Conservation (phyloP, 2,797 vertebrate genomes). For the Todus mexicanus region DNA sequence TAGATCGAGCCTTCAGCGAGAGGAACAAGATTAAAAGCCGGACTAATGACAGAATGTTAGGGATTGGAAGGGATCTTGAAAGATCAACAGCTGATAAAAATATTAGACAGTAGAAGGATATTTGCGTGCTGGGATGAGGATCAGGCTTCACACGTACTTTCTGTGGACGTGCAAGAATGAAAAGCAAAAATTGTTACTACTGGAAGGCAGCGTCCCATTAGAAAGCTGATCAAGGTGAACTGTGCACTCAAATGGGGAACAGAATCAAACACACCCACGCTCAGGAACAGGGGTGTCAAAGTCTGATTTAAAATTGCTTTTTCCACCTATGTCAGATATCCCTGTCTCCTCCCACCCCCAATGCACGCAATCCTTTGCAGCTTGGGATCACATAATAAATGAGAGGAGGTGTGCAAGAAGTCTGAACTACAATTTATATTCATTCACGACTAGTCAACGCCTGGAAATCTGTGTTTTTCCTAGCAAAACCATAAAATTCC, state of each 20-base stretch:
- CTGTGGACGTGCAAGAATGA: neutral
- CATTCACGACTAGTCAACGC: neutral
- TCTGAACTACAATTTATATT: neutral
- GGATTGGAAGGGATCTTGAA: too few species aligned
- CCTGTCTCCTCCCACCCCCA: neutral
- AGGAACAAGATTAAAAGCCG: neutral
- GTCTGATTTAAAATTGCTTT: neutral
- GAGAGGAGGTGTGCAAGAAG: neutral
- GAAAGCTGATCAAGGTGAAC: neutral
- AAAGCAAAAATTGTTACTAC: neutral
- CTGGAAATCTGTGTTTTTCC: neutral
- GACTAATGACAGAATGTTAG: too few species aligned
- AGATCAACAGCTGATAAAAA: neutral
- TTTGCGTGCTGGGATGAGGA: rapidly evolving
- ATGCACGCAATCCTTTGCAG: neutral
- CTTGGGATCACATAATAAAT: neutral
- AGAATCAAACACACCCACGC: neutral
- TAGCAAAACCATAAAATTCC: neutral
- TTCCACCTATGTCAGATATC: neutral
- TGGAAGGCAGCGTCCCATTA: neutral
- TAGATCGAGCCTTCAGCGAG: neutral
- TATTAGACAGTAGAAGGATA: neutral
- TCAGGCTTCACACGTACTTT: neutral
- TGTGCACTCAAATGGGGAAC: neutral
- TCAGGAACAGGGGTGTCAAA: neutral